phyloP scores from a whole-genome alignment of 1,140 invertebrate genomes.

The Heliconius hermathena region DNA sequence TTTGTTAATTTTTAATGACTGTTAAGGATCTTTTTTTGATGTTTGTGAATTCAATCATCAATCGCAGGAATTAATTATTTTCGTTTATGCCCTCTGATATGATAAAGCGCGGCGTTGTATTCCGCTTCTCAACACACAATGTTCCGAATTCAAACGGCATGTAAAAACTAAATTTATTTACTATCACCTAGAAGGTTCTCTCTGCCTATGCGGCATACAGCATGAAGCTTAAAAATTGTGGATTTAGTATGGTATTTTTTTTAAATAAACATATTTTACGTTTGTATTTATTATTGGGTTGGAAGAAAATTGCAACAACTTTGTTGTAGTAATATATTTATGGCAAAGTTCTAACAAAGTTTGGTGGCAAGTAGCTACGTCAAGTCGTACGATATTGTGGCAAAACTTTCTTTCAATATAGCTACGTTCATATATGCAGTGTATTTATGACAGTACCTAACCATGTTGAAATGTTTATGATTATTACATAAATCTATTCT shows the following conservation, averaged over 20 bases:
- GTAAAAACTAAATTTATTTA: too few relatives aligned
- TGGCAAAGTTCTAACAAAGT: slow-evolving; percentile 7
- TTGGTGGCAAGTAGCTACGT: slow-evolving; percentile 14
- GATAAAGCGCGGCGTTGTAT: too few relatives aligned
- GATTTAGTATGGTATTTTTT: too few relatives aligned
- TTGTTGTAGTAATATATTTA: slow-evolving; percentile 5
- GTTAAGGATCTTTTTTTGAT: too few relatives aligned
- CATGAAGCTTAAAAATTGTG: neutral
- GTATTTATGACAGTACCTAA: neutral
- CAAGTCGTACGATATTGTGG: neutral
- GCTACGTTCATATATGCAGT: neutral
- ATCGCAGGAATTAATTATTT: too few relatives aligned
- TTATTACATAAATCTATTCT: neutral
- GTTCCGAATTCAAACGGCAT: too few relatives aligned
- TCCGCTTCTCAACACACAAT: too few relatives aligned
- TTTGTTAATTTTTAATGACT: too few relatives aligned
- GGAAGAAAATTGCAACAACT: neutral
- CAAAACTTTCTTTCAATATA: neutral
- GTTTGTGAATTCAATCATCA: too few relatives aligned
- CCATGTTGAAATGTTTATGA: neutral
- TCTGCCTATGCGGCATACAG: too few relatives aligned
- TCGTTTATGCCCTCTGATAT: too few relatives aligned
- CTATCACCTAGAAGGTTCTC: too few relatives aligned
- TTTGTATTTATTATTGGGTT: neutral
- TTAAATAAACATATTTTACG: neutral